These are phyloP conservation scores for Stegastes partitus DNA, from an alignment of 2,113 vertebrate species.

Conservation along the genomic window DNA sequence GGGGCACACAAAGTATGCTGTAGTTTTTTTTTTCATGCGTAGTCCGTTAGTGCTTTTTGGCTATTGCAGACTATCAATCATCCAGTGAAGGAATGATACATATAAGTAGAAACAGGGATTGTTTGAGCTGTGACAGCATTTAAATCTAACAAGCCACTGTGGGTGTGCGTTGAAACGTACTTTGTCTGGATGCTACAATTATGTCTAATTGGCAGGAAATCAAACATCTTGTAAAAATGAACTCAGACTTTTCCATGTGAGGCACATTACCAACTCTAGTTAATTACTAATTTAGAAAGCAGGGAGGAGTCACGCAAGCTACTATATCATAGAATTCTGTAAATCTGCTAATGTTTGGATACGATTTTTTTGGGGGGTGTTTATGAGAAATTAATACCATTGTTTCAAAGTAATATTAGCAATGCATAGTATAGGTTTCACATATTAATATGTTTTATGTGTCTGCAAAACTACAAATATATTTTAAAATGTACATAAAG, in stretches of 20 bases:
- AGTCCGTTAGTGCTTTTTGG: conserved; percentile 10
- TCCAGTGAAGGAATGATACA: conserved; percentile 43
- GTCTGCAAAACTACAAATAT: not conserved
- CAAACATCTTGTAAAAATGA: conserved; percentile 59
- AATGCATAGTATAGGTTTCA: not conserved
- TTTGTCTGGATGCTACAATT: conserved; percentile 64
- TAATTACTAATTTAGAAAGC: conserved; percentile 49
- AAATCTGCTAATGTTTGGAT: conserved; percentile 1
- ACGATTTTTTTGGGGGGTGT: conserved; percentile 5
- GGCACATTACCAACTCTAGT: conserved; percentile 34
- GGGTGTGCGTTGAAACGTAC: conserved; percentile 40
- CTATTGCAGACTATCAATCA: conserved; percentile 39
- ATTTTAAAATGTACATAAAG: not conserved
- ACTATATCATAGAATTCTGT: conserved; percentile 4
- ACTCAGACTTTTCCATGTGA: conserved; percentile 47
- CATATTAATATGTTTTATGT: not conserved
- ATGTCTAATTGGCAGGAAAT: conserved; percentile 68
- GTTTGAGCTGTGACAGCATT: conserved; percentile 18
- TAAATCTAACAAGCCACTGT: conserved; percentile 42
- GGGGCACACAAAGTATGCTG: not conserved
- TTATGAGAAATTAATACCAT: not conserved
- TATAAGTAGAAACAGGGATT: conserved; percentile 44
- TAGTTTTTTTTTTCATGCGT: not conserved
- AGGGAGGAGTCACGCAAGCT: conserved; percentile 44
- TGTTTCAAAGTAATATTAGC: too few species aligned